A percentile compares a stretch with the other conserved stretches of the same genome.
Conservation (phyloP, 2,888 invertebrate genomes). For the Mesopsocus fuscifrons region DNA sequence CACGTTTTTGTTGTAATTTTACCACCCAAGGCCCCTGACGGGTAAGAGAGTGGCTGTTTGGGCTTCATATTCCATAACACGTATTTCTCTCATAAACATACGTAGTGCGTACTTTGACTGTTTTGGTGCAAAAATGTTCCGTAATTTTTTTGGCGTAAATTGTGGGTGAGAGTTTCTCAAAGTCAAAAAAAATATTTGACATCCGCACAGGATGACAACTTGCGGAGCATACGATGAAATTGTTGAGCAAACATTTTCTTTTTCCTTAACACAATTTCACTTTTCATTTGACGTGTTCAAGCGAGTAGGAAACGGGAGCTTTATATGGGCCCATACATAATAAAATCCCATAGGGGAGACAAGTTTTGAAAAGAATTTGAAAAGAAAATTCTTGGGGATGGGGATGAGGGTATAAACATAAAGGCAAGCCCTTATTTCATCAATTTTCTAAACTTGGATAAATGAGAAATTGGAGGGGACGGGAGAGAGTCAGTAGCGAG, state of each 20-base stretch:
- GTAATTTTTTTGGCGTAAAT: no score
- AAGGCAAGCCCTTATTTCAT: not conserved
- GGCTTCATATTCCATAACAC: no score
- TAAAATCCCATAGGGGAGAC: not conserved
- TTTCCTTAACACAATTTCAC: slow-evolving; percentile 1
- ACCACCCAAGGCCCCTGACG: no score
- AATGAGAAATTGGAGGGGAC: slow-evolving; percentile 1
- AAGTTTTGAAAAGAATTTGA: not conserved
- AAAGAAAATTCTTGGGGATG: slow-evolving; percentile 1
- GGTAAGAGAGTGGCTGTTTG: no score
- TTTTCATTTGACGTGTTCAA: not conserved
- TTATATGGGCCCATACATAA: not conserved
- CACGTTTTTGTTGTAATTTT: no score
- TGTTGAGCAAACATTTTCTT: not conserved
- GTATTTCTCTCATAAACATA: no score
- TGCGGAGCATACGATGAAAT: no score
- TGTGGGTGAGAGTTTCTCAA: no score
- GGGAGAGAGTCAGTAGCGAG: not conserved
- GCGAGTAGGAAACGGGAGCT: not conserved
- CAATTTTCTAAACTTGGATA: slow-evolving; percentile 3
- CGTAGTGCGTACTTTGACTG: no score
- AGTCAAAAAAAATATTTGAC: no score
- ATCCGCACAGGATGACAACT: no score
- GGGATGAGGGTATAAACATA: not conserved
- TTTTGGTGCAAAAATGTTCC: no score